Evolutionary conservation across 2,888 invertebrate genomes (phyloP).

Genomic region (Philonicus albiceps): DNA sequence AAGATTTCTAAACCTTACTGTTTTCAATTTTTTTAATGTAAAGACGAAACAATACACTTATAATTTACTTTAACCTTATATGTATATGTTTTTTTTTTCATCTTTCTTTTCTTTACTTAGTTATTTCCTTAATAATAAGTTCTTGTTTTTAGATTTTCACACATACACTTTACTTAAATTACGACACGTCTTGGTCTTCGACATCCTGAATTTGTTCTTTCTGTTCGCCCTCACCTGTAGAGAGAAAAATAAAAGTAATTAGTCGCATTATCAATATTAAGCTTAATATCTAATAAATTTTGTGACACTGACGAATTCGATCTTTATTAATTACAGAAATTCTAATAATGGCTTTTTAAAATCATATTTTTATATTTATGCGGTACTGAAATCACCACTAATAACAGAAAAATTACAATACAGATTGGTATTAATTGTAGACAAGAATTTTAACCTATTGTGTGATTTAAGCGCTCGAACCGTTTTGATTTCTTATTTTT

Average conservation of each 20-base stretch:
- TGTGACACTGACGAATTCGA: not conserved
- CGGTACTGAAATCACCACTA: not conserved
- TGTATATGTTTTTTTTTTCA: slow-evolving; percentile 53
- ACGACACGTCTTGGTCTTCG: slow-evolving; percentile 96
- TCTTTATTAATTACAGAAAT: not conserved
- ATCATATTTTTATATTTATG: not conserved
- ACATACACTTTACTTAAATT: slow-evolving; percentile 68
- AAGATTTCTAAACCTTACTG: slow-evolving; percentile 34
- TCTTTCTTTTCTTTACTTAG: slow-evolving; percentile 63
- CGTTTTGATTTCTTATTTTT: not conserved
- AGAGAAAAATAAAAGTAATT: slow-evolving; percentile 32
- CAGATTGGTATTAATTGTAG: no score
- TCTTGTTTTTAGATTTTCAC: slow-evolving; percentile 51
- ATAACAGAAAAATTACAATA: not conserved
- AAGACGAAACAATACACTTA: slow-evolving; percentile 60
- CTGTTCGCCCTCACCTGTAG: slow-evolving; percentile 85
- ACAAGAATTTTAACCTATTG: not conserved
- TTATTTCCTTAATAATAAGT: slow-evolving; percentile 57
- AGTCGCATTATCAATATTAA: not conserved
- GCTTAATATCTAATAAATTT: not conserved
- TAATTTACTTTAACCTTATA: slow-evolving; percentile 59
- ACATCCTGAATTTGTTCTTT: slow-evolving; percentile 92
- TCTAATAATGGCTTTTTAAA: not conserved
- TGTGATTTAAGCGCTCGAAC: not conserved
- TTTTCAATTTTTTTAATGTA: slow-evolving; percentile 53